Base-by-base conservation (phyloP, 2,113 vertebrate genomes). In the Rhizomys pruinosus region DNA sequence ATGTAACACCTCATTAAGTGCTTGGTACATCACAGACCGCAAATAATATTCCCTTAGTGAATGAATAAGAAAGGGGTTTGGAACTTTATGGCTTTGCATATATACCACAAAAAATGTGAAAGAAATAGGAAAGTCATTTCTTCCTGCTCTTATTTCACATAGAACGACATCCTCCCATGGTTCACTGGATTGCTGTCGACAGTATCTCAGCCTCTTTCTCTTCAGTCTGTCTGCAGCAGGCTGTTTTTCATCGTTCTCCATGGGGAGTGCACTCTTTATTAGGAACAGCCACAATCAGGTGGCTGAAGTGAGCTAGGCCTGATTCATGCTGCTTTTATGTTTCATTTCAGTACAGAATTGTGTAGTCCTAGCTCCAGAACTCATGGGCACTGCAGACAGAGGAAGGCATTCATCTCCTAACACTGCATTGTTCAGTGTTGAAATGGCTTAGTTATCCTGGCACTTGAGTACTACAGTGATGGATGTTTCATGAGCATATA, bases 201-300 rank as follows among this genome's bases (percentile, higher is more conserved):
- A 20, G 23, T 52, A 13, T 77, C 80, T 85, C 44, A 34, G 73
- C n/a, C 16, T 32, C 23, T 25, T 10, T 47, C 55, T 71, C 61
- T 94, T 87, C 42, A 29, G 23, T 55, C 12, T n/a, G 77, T 57
- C n/a, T 16, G 8, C 12, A 64, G 64, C 29, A 71, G 68, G 72
- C 72, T 89, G 2, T 52, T 72, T 52, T 72, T 87, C 69, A 52
- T n/a, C 73, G 84, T 32, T 87, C 77, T 92, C 66, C 23, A 32
- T 37, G 68, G 81, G 63, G 90, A 87, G 82, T 94, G 68, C 69
- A 55, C 55, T 76, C 84, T 94, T 81, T 66, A 85, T 95, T 88
- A 87, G 88, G 13, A 89, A 39, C 29, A 95, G 64, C 86, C 69
- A 72, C 52, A 89, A 32, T 86, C 91, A 92, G 84, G 89, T 86